Evolutionary conservation across 2,113 vertebrate genomes (phyloP).

Genomic region (Candoia aspera): DNA sequence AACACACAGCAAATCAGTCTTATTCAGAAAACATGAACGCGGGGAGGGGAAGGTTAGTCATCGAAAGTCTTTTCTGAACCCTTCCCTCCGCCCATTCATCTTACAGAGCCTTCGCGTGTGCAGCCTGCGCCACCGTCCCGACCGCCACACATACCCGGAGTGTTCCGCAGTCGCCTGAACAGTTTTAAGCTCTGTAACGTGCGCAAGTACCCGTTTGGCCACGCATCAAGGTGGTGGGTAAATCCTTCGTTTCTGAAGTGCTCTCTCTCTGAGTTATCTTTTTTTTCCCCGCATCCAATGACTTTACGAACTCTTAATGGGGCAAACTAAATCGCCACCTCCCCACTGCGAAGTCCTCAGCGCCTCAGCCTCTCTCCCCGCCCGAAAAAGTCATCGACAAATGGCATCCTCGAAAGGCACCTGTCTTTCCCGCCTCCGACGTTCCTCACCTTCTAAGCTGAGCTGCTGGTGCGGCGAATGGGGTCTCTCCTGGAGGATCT

Average conservation of each 20-base stretch:
- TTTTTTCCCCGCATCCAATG: background rate
- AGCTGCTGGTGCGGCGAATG: background rate
- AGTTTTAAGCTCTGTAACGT: background rate
- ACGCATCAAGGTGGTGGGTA: background rate
- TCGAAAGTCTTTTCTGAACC: background rate
- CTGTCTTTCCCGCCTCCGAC: constrained; percentile 2
- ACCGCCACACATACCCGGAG: too few species aligned
- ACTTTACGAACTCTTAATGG: background rate
- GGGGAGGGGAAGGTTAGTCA: background rate
- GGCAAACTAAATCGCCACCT: background rate
- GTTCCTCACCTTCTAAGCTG: background rate
- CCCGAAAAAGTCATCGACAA: background rate
- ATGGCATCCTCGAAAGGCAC: background rate
- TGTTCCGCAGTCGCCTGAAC: background rate
- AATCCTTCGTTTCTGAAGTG: background rate
- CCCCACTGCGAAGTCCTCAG: background rate
- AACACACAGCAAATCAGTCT: background rate
- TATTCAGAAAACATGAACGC: background rate
- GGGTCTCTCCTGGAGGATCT: background rate
- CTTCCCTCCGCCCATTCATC: background rate
- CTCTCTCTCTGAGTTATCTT: background rate
- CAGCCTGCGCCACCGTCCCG: background rate
- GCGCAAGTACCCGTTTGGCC: background rate
- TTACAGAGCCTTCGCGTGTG: background rate
- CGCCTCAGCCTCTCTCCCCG: background rate